Conservation (phyloP, 2,797 vertebrate genomes). For the Sarcophilus harrisii region DNA sequence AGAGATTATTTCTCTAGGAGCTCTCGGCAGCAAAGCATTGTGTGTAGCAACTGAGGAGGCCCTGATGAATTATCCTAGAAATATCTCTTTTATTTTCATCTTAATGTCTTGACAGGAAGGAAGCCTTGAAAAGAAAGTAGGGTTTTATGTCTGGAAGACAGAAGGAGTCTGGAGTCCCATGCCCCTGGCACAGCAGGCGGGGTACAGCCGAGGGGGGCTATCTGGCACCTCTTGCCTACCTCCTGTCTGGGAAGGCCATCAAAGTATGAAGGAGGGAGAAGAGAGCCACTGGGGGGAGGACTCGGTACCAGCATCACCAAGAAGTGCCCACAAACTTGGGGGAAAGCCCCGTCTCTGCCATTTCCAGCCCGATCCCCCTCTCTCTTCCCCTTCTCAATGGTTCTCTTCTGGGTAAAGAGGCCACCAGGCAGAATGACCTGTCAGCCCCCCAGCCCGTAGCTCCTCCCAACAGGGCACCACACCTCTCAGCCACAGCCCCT, state of each 20-base stretch:
- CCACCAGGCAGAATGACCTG: not conserved
- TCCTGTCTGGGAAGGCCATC: not conserved
- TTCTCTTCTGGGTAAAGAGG: not conserved
- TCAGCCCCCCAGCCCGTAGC: not conserved
- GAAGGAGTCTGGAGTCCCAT: not conserved
- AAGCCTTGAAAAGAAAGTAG: not conserved
- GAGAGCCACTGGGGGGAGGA: not conserved
- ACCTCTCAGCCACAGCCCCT: not conserved
- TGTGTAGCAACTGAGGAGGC: too few species aligned
- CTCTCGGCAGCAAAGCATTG: not conserved
- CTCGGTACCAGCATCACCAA: fast-evolving
- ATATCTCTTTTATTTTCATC: not conserved
- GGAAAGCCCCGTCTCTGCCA: not conserved
- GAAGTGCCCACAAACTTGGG: not conserved
- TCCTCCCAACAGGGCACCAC: not conserved
- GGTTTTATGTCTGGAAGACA: not conserved
- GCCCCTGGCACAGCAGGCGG: not conserved
- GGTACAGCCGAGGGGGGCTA: not conserved
- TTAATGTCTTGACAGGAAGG: not conserved
- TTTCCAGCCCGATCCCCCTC: not conserved
- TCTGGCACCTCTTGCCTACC: not conserved
- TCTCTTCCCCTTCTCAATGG: not conserved
- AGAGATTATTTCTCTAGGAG: not conserved
- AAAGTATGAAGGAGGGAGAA: not conserved
- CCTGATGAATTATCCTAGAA: not conserved